Percentiles rank a stretch among this genome's conserved stretches.
These are phyloP conservation scores for Agapornis roseicollis DNA, from an alignment of 2,113 vertebrate genomes.

Conservation along the genomic window DNA sequence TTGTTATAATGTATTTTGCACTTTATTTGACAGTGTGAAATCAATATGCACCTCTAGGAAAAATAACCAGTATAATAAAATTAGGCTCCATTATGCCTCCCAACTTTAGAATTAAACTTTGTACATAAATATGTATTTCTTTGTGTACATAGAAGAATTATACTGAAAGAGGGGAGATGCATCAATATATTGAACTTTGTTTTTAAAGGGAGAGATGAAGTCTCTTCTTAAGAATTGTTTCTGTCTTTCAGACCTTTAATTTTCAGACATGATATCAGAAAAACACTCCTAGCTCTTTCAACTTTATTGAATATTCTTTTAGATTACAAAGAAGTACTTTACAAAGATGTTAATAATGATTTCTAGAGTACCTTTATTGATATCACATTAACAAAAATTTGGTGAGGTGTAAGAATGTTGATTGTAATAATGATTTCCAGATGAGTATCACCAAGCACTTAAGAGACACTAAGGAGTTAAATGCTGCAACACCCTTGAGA, in stretches of 20 bases:
- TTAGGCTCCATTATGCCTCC: slow-evolving; percentile 1
- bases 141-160: background rate
- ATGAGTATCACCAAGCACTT: background rate
- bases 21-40: slow-evolving; percentile 47
- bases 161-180: background rate
- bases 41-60: slow-evolving; percentile 38
- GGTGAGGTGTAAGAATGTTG: background rate
- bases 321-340: slow-evolving; percentile 33
- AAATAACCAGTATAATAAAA: slow-evolving; percentile 36
- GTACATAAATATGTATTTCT: slow-evolving; percentile 26
- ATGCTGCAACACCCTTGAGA: background rate
- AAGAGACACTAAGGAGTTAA: background rate
- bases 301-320: slow-evolving; percentile 23
- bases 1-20: slow-evolving; percentile 47
- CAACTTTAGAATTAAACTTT: slow-evolving; percentile 42
- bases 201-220: background rate
- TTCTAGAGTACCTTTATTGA: background rate
- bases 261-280: background rate
- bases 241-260: background rate
- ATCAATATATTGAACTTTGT: background rate
- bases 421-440: background rate
- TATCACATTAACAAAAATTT: background rate
- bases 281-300: slow-evolving; percentile 11
- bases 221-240: background rate
- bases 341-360: background rate